These are phyloP conservation scores for Holothuria glaberrima DNA, from an alignment of 35 echinoderm and acorn worm species.

Conservation along the genomic window DNA sequence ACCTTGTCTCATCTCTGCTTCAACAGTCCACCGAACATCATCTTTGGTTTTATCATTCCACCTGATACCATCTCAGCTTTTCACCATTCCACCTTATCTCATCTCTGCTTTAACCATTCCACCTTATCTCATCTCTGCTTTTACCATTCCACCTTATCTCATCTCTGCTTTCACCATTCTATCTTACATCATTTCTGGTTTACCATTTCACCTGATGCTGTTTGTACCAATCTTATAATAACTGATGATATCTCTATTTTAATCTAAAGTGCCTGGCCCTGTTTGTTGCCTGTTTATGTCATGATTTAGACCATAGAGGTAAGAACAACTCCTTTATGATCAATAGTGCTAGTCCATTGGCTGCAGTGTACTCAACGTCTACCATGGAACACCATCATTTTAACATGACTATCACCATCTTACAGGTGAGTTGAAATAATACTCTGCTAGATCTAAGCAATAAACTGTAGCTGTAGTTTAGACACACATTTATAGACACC, in stretches of 20 bases:
- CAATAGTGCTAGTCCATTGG: conserved; percentile 89
- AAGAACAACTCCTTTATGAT: conserved; percentile 99
- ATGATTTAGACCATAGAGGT: conserved; percentile 93
- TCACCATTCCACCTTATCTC: background rate
- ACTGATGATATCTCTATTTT: conserved; percentile 84
- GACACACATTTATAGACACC: too few relatives aligned
- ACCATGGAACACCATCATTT: conserved; percentile 99
- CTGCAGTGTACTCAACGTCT: conserved; percentile 87
- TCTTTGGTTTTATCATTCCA: too few relatives aligned
- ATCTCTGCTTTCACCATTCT: too few relatives aligned
- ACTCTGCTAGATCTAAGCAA: too few relatives aligned
- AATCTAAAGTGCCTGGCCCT: conserved; percentile 83
- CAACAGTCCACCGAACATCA: too few relatives aligned
- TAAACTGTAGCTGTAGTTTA: too few relatives aligned
- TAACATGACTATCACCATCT: conserved; percentile 97
- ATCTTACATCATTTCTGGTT: too few relatives aligned
- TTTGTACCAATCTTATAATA: conserved; percentile 85
- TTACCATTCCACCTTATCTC: too few relatives aligned
- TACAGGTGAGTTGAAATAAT: conserved; percentile 77
- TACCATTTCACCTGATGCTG: conserved; percentile 3
- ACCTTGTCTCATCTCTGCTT: too few relatives aligned
- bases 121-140: too few relatives aligned
- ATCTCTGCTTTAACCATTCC: conserved; percentile 51
- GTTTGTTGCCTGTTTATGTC: conserved; percentile 95
- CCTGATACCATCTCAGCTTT: too few relatives aligned